phyloP scores from a whole-genome alignment of 1,140 invertebrate genomes.

The Holotrichia oblita region DNA sequence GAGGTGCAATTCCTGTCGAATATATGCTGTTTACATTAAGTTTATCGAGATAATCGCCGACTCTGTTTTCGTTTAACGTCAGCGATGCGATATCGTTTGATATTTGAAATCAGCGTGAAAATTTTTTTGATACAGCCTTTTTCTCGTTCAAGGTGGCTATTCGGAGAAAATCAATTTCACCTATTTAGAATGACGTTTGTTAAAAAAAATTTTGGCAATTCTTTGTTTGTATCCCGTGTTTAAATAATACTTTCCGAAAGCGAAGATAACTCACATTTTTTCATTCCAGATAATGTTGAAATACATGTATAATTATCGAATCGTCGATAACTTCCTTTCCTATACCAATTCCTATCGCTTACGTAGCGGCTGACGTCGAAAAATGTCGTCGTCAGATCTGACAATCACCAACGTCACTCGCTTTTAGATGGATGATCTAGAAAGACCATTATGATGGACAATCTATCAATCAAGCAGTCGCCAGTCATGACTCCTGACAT shows the following conservation, averaged over 20 bases:
- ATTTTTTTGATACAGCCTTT: no score
- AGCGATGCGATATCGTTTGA: no score
- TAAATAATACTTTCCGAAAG: background rate
- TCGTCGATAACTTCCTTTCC: background rate
- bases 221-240: no score
- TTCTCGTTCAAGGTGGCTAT: no score
- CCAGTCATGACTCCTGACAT: constrained; percentile 32
- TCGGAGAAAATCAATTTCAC: no score
- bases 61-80: no score
- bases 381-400: constrained; percentile 29
- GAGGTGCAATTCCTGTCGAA: no score
- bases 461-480: constrained; percentile 33
- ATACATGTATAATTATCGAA: constrained; percentile 3
- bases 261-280: background rate
- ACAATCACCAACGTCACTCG: constrained; percentile 13
- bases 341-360: background rate
- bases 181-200: no score
- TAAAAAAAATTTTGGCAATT: no score
- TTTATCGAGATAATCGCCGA: no score
- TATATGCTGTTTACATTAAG: no score
- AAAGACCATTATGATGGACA: constrained; percentile 36
- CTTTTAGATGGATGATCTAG: constrained; percentile 33
- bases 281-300: background rate
- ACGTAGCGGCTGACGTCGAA: background rate
- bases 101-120: no score